Percentiles rank a stretch among this genome's conserved stretches.
Conservation (phyloP, 2,888 invertebrate species). For the Agrotis ipsilon region DNA sequence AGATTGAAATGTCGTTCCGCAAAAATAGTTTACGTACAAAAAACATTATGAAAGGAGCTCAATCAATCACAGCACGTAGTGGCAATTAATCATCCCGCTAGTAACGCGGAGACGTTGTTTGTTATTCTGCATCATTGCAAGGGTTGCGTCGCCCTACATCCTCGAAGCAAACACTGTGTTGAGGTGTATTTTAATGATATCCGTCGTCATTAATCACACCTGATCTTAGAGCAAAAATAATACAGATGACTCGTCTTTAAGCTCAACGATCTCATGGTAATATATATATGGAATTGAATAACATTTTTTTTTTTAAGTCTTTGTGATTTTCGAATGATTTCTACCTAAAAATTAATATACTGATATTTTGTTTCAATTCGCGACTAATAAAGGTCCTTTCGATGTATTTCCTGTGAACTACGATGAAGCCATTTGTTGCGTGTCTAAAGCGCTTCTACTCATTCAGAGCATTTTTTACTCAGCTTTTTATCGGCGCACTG, state of each 20-base stretch:
- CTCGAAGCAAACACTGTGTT: conserved; percentile 53
- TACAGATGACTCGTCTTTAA: conserved; percentile 24
- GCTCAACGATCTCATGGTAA: conserved; percentile 20
- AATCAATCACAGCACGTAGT: conserved; percentile 83
- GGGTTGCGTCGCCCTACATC: conserved; percentile 72
- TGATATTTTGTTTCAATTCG: conserved; percentile 69
- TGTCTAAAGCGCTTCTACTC: conserved; percentile 80
- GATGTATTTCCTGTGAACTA: conserved; percentile 71
- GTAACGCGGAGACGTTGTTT: conserved; percentile 72
- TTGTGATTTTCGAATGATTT: conserved; percentile 7
- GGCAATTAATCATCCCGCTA: conserved; percentile 87
- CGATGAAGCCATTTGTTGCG: conserved; percentile 76
- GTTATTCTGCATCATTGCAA: conserved; percentile 73
- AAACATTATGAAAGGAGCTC: conserved; percentile 74
- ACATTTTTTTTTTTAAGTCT: not conserved
- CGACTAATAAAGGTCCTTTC: conserved; percentile 77
- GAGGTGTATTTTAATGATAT: conserved; percentile 63
- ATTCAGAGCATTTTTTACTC: conserved; percentile 86
- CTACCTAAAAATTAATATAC: conserved; percentile 68
- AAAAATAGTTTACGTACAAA: conserved; percentile 69
- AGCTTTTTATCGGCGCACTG: conserved; percentile 84
- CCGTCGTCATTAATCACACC: conserved; percentile 70
- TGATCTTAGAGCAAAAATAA: conserved; percentile 50
- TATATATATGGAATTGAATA: conserved; percentile 6
- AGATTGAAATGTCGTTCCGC: conserved; percentile 71